A percentile compares a stretch with the other conserved stretches of the same genome.
Evolutionary conservation across 2,797 vertebrate species (phyloP).

Genomic region (Helarctos malayanus): DNA sequence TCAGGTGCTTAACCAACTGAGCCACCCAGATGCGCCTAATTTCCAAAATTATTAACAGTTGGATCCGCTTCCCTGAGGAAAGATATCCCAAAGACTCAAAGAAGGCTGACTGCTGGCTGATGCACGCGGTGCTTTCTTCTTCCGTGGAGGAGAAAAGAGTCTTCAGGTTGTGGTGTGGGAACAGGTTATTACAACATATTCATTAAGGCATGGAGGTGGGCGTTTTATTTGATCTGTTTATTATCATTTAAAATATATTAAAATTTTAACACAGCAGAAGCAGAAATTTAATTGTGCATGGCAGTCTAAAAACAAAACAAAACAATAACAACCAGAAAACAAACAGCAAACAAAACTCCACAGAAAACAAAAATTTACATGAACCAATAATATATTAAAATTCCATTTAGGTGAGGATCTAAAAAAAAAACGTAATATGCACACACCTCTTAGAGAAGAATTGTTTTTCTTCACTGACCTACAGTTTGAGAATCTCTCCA

Average conservation of each 20-base stretch:
- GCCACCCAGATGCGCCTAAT: background rate
- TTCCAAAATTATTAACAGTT: background rate
- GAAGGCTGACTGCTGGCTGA: too few relatives aligned
- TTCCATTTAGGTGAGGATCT: slow-evolving; percentile 25
- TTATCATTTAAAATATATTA: slow-evolving; percentile 80
- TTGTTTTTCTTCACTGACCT: background rate
- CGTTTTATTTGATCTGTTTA: slow-evolving; percentile 60
- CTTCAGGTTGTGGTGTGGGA: background rate
- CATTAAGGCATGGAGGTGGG: background rate
- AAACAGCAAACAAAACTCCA: slow-evolving; percentile 31
- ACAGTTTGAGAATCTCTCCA: slow-evolving; percentile 15
- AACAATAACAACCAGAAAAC: background rate
- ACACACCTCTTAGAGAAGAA: background rate
- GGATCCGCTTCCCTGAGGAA: background rate
- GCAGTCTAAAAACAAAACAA: slow-evolving; percentile 17
- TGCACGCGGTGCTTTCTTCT: accelerated
- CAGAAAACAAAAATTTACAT: slow-evolving; percentile 54
- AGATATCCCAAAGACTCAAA: background rate
- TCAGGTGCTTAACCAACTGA: background rate
- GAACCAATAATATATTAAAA: slow-evolving; percentile 58
- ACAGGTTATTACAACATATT: background rate
- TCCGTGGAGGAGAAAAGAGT: background rate
- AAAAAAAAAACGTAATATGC: background rate
- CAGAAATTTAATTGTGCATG: slow-evolving; percentile 31
- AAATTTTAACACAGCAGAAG: slow-evolving; percentile 63